Evolutionary conservation across 2,888 invertebrate genomes (phyloP).

Genomic region (Eilema depressum): DNA sequence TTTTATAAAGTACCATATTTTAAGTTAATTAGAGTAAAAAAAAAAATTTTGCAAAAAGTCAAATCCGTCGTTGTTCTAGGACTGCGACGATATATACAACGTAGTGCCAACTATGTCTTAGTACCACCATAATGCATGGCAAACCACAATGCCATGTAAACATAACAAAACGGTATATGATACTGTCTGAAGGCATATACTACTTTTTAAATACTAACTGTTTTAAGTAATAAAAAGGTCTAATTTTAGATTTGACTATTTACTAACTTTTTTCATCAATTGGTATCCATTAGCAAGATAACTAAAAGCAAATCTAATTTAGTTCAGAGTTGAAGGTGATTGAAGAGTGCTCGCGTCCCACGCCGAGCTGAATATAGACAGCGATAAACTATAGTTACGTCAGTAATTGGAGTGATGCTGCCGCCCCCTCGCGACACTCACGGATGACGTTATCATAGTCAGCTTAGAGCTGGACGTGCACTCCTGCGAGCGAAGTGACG

Average conservation of each 20-base stretch:
- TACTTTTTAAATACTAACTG: too few relatives aligned
- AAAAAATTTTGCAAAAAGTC: too few relatives aligned
- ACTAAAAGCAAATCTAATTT: neutral
- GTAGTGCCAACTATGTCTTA: too few relatives aligned
- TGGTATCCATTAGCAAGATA: neutral
- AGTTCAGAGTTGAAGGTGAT: neutral
- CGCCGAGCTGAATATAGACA: neutral
- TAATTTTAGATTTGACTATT: neutral
- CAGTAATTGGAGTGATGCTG: constrained; percentile 6
- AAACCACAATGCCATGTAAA: too few relatives aligned
- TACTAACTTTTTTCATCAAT: neutral
- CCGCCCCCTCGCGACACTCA: constrained; percentile 3
- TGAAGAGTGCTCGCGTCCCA: neutral
- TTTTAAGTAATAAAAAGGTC: neutral
- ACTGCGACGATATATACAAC: too few relatives aligned
- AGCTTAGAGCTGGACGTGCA: neutral
- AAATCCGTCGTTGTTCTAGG: too few relatives aligned
- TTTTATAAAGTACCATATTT: too few relatives aligned
- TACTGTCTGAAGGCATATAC: too few relatives aligned
- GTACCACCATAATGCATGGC: too few relatives aligned
- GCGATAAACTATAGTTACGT: neutral
- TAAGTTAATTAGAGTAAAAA: too few relatives aligned
- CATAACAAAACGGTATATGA: too few relatives aligned
- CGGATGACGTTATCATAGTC: constrained; percentile 2
- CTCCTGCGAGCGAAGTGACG: neutral